Conservation (phyloP, 1,140 invertebrate genomes). For the Saccostrea glomerata region DNA sequence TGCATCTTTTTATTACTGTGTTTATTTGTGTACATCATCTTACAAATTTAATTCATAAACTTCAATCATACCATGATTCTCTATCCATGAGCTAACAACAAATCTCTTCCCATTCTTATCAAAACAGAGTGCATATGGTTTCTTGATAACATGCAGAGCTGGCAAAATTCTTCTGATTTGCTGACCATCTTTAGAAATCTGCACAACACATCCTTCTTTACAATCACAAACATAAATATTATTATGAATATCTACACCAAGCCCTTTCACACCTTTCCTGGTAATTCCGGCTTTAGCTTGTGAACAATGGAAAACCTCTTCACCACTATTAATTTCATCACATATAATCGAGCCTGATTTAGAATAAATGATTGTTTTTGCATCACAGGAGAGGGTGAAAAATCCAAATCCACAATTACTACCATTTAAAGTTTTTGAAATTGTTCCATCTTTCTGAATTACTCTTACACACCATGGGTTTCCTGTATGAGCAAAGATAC, state of each 20-base stretch:
- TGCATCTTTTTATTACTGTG: too few relatives aligned
- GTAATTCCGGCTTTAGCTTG: neutral
- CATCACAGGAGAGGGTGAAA: neutral
- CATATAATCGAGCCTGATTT: neutral
- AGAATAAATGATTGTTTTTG: neutral
- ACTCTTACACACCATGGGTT: constrained; percentile 6
- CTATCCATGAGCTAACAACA: neutral
- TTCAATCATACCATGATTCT: constrained; percentile 6
- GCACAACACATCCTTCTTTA: neutral
- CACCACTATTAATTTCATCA: neutral
- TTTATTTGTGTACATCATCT: too few relatives aligned
- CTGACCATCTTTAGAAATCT: neutral
- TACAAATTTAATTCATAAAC: constrained; percentile 15
- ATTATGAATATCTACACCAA: constrained; percentile 30
- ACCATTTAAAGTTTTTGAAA: neutral
- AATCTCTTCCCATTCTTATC: constrained; percentile 15
- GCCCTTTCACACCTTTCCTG: neutral
- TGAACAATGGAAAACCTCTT: neutral
- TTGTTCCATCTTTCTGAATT: constrained; percentile 6
- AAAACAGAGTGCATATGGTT: constrained; percentile 40
- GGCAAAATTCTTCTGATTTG: neutral
- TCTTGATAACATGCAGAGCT: neutral
- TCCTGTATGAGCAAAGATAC: constrained; percentile 3
- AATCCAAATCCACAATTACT: constrained; percentile 16
- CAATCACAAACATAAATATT: constrained; percentile 41